A percentile compares a stretch with the other conserved stretches of the same genome.
Evolutionary conservation across 2,888 invertebrate genomes (phyloP).

Genomic region (Cataglyphis cursor): DNA sequence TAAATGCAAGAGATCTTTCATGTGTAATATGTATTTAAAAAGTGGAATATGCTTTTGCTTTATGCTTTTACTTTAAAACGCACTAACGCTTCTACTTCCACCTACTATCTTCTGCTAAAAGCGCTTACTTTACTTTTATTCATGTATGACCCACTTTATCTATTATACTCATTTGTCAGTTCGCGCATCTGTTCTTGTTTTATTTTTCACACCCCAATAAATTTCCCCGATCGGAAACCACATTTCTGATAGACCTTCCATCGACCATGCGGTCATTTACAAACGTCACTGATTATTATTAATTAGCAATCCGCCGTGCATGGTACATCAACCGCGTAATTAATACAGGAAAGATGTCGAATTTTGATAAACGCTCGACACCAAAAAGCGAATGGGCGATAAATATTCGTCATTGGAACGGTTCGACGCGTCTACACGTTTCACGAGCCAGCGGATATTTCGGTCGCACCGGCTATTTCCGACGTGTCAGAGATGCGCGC

Average conservation of each 20-base stretch:
- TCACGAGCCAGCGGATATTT: conserved; percentile 76
- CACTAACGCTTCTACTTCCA: background rate
- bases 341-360: conserved; percentile 66
- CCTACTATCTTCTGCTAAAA: background rate
- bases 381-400: conserved; percentile 66
- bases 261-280: conserved; percentile 14
- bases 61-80: conserved; percentile 13
- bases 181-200: conserved; percentile 33
- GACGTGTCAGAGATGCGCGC: conserved; percentile 20
- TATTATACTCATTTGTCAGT: conserved; percentile 40
- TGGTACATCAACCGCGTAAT: conserved; percentile 19
- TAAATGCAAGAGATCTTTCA: conserved; percentile 11
- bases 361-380: conserved; percentile 74
- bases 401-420: conserved; percentile 76
- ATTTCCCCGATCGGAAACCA: conserved; percentile 7
- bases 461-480: conserved; percentile 66
- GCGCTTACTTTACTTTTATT: conserved; percentile 29
- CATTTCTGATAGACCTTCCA: conserved; percentile 10
- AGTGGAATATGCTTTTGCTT: background rate
- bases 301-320: conserved; percentile 27
- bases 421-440: conserved; percentile 73
- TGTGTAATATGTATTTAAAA: conserved; percentile 2
- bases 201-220: conserved; percentile 30
- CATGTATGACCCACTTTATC: conserved; percentile 20
- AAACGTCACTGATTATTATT: conserved; percentile 54